Conservation (phyloP, 2,888 invertebrate species). For the Agelastica alni region DNA sequence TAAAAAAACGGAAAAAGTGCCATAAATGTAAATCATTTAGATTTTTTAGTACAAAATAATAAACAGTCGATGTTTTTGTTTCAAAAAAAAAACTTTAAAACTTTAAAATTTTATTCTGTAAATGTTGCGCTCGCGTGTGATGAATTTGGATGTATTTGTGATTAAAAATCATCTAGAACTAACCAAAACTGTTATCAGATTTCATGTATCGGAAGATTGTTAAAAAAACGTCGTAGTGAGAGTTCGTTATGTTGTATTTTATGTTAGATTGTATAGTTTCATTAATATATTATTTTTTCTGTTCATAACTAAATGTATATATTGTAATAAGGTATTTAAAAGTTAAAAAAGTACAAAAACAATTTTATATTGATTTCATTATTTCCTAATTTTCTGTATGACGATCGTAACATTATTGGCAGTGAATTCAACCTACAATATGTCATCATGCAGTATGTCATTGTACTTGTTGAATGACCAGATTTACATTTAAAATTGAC, state of each 20-base stretch:
- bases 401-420: too few species aligned
- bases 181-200: slow-evolving; percentile 15
- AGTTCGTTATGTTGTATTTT: slow-evolving; percentile 33
- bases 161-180: slow-evolving; percentile 12
- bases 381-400: too few species aligned
- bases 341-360: slow-evolving; percentile 9
- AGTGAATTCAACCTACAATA: too few species aligned
- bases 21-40: not conserved
- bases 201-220: slow-evolving; percentile 11
- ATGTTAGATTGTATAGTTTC: slow-evolving; percentile 36
- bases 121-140: slow-evolving; percentile 6
- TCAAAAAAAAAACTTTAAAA: not conserved
- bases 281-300: slow-evolving; percentile 37
- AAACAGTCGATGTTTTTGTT: too few species aligned
- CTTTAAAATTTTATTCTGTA: not conserved
- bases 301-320: slow-evolving; percentile 40
- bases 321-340: slow-evolving; percentile 37
- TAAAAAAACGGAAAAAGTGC: too few species aligned
- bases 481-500: too few species aligned
- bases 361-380: too few species aligned
- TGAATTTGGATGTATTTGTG: slow-evolving; percentile 9
- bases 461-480: too few species aligned
- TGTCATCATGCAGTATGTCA: too few species aligned
- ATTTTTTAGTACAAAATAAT: not conserved
- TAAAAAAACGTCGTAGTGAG: slow-evolving; percentile 25